Evolutionary conservation across 2,113 vertebrate genomes (phyloP).

Genomic region (Xenopus tropicalis): DNA sequence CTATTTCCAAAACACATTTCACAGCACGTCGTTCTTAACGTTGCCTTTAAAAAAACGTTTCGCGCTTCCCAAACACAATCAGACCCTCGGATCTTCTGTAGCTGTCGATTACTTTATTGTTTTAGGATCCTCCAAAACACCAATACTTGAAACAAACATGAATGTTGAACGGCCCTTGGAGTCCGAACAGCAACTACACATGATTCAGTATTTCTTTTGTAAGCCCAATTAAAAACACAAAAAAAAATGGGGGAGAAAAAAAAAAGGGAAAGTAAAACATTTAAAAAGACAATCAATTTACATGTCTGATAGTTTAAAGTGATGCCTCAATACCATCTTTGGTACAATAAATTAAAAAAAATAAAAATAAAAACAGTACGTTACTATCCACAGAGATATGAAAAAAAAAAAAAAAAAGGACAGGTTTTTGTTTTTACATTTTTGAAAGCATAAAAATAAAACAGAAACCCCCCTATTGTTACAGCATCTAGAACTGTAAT

Average conservation of each 20-base stretch:
- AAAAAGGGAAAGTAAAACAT: slow-evolving; percentile 39
- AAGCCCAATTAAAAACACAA: slow-evolving; percentile 38
- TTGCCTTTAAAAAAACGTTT: slow-evolving; percentile 2
- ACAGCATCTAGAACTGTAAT: slow-evolving; percentile 37
- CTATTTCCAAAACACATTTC: slow-evolving; percentile 13
- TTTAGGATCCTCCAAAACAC: slow-evolving; percentile 41
- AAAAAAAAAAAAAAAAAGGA: too few relatives aligned
- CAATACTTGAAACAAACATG: slow-evolving; percentile 45
- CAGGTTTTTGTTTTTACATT: slow-evolving; percentile 15
- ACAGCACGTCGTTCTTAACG: slow-evolving; percentile 10
- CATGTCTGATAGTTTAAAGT: slow-evolving; percentile 39
- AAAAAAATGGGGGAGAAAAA: slow-evolving; percentile 27
- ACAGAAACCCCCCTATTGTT: slow-evolving; percentile 15
- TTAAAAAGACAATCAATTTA: slow-evolving; percentile 43
- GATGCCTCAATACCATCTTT: slow-evolving; percentile 57
- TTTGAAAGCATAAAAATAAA: slow-evolving; percentile 10
- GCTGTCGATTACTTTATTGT: slow-evolving; percentile 38
- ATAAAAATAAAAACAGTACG: slow-evolving; percentile 40
- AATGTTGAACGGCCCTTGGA: slow-evolving; percentile 43
- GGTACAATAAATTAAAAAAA: slow-evolving; percentile 68
- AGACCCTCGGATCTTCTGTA: slow-evolving; percentile 31
- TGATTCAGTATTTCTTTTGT: slow-evolving; percentile 42
- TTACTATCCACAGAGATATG: slow-evolving; percentile 40
- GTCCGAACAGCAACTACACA: slow-evolving; percentile 43
- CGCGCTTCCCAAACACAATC: slow-evolving; percentile 20